These are phyloP conservation scores for Ciconia boyciana DNA, from an alignment of 2,113 vertebrate genomes.

Conservation along the genomic window DNA sequence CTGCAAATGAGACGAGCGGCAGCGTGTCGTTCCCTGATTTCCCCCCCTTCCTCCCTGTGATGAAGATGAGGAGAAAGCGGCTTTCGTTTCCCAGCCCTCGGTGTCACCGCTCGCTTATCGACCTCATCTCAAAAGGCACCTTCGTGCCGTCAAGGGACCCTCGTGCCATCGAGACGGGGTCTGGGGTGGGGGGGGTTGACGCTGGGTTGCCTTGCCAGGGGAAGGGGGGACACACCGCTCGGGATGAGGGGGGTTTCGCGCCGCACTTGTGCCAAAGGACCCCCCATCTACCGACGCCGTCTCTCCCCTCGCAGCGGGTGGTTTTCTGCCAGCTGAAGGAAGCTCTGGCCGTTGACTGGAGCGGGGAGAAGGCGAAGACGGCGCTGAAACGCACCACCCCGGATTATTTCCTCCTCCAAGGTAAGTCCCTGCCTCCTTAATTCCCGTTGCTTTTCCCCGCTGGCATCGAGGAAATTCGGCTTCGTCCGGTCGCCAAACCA, in stretches of 20 bases:
- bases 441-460: neutral
- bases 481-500: neutral
- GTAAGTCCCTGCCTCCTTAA: conserved; percentile 53
- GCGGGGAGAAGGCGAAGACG: conserved; percentile 78
- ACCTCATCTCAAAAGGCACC: no score
- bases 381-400: conserved; percentile 78
- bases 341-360: conserved; percentile 86
- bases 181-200: neutral
- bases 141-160: neutral
- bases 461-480: accelerated
- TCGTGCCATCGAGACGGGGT: neutral
- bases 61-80: no score
- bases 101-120: no score
- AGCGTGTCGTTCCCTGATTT: no score
- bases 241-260: neutral
- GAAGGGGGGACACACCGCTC: neutral
- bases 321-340: conserved; percentile 86
- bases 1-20: no score
- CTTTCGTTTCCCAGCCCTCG: no score
- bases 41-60: no score
- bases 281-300: no score
- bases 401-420: conserved; percentile 90
- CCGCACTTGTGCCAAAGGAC: no score
- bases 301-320: conserved; percentile 65
- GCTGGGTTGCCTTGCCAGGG: neutral